These are phyloP conservation scores for Enoplosus armatus DNA, from an alignment of 2,797 vertebrate species.

Conservation along the genomic window DNA sequence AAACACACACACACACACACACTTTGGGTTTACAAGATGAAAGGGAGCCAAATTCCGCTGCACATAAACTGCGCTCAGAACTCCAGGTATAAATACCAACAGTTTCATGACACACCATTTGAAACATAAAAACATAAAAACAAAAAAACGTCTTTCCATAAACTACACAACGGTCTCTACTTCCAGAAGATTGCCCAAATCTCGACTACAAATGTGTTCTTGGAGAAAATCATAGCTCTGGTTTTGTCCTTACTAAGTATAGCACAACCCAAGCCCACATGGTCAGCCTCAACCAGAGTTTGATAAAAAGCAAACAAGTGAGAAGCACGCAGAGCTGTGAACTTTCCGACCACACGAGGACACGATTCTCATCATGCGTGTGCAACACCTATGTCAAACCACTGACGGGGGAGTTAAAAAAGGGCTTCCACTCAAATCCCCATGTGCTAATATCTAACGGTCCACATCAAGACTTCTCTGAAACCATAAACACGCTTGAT, in stretches of 20 bases:
- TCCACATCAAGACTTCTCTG: too few species aligned
- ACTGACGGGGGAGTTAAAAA: not conserved
- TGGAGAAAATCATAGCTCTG: not conserved
- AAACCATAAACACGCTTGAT: too few species aligned
- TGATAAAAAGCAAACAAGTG: not conserved
- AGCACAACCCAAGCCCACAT: not conserved
- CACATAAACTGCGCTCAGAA: conserved; percentile 39
- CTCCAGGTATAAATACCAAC: conserved; percentile 47
- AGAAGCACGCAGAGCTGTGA: conserved; percentile 1
- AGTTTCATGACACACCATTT: conserved; percentile 11
- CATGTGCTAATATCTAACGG: too few species aligned
- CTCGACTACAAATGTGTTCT: not conserved
- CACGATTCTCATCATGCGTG: not conserved
- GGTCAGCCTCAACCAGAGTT: not conserved
- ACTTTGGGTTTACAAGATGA: conserved; percentile 62
- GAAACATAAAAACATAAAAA: conserved; percentile 23
- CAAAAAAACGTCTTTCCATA: not conserved
- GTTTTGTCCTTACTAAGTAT: not conserved
- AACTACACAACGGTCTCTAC: not conserved
- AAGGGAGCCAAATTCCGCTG: conserved; percentile 58
- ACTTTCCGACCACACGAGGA: conserved; percentile 32
- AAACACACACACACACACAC: conserved; percentile 53
- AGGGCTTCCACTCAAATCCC: not conserved
- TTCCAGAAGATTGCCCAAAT: too few species aligned
- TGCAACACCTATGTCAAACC: not conserved